phyloP scores from a whole-genome alignment of 2,888 invertebrate species.

The Conomelus anceps region DNA sequence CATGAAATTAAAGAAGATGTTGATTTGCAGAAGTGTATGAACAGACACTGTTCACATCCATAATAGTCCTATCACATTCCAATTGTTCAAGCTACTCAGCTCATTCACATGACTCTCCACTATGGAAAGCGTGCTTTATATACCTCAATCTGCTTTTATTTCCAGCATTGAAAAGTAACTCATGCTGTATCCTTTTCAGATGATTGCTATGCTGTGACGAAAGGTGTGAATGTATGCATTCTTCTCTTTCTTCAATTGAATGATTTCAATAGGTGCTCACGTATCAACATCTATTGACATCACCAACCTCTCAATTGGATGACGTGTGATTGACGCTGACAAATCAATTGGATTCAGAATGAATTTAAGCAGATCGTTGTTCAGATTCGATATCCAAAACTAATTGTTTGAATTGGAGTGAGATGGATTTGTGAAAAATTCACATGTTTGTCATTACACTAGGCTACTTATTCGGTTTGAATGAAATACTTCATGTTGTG shows the following conservation, averaged over 20 bases:
- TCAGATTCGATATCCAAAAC: background rate
- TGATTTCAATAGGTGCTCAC: background rate
- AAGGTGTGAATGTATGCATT: background rate
- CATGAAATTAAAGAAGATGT: background rate
- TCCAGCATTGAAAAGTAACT: background rate
- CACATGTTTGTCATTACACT: too few species aligned
- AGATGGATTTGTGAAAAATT: background rate
- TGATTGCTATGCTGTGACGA: background rate
- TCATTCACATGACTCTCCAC: background rate
- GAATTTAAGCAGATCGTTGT: background rate
- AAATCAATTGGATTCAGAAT: background rate
- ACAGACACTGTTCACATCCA: background rate
- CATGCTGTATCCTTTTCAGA: background rate
- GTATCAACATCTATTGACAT: background rate
- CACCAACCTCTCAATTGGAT: background rate
- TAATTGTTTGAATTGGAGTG: background rate
- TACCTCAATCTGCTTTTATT: background rate
- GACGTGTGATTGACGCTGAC: background rate
- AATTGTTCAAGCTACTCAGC: background rate
- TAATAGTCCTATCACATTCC: background rate
- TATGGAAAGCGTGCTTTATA: background rate
- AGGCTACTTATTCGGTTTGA: too few species aligned
- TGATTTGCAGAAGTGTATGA: background rate
- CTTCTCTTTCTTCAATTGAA: background rate
- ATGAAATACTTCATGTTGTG: too few species aligned